phyloP scores from a whole-genome alignment of 2,113 vertebrate species.

The Atlantisia rogersi region DNA sequence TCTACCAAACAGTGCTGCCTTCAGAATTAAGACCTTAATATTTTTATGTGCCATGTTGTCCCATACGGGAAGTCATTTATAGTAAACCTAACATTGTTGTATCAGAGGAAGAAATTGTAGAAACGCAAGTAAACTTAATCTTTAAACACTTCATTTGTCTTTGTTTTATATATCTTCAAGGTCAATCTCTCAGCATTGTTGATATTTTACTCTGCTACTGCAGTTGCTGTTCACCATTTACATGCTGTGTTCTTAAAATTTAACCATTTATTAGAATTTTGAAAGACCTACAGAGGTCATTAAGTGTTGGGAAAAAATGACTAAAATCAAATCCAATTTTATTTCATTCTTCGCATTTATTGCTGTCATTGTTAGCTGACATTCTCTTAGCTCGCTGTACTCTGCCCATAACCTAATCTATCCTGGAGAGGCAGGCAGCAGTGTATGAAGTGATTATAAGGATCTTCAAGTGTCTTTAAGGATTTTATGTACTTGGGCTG shows the following conservation, averaged over 20 bases:
- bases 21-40: neutral
- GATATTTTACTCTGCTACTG: neutral
- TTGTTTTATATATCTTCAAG: neutral
- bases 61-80: neutral
- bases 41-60: neutral
- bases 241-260: neutral
- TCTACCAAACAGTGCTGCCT: neutral
- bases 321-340: neutral
- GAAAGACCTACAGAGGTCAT: neutral
- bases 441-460: neutral
- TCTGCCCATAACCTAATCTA: neutral
- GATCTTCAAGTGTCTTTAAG: constrained; percentile 3
- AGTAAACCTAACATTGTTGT: neutral
- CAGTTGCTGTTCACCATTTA: neutral
- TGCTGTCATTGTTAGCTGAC: neutral
- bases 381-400: neutral
- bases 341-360: neutral
- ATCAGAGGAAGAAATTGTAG: neutral
- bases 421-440: neutral
- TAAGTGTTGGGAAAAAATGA: neutral
- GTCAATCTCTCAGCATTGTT: neutral
- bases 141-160: neutral
- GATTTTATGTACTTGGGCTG: neutral
- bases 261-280: neutral
- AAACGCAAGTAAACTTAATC: neutral